Percentiles rank a stretch among this genome's conserved stretches.
Evolutionary conservation across 2,888 invertebrate genomes (phyloP).

Genomic region (Brachycybe producta): DNA sequence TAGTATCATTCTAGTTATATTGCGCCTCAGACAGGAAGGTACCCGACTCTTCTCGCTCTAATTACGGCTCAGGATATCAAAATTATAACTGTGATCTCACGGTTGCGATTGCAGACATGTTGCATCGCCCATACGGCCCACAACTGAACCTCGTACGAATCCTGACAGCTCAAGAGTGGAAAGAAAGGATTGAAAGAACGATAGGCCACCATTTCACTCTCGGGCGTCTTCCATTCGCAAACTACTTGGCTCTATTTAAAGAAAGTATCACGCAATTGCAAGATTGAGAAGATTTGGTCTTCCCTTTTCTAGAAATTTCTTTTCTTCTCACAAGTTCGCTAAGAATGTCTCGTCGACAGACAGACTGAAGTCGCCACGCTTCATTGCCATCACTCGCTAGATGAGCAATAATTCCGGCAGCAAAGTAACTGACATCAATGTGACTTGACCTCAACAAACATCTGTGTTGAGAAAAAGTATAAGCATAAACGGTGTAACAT

Average conservation of each 20-base stretch:
- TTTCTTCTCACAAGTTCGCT: constrained; percentile 38
- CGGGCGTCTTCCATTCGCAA: constrained; percentile 49
- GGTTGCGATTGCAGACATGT: constrained; percentile 60
- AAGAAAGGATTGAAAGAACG: constrained; percentile 59
- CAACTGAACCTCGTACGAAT: constrained; percentile 51
- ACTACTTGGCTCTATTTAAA: constrained; percentile 41
- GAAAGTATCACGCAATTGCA: constrained; percentile 5
- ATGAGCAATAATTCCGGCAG: constrained; percentile 58
- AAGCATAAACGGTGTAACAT: not conserved
- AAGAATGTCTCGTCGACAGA: constrained; percentile 35
- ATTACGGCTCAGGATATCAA: not conserved
- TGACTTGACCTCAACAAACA: constrained; percentile 45
- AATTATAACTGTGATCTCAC: constrained; percentile 34
- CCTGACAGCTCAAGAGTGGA: constrained; percentile 45
- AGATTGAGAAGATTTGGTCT: constrained; percentile 18
- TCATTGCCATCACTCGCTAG: constrained; percentile 46
- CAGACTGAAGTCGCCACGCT: constrained; percentile 38
- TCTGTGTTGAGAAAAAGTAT: constrained; percentile 24
- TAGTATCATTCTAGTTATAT: not conserved
- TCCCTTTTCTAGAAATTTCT: not conserved
- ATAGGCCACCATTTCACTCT: constrained; percentile 61
- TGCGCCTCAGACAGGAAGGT: not conserved
- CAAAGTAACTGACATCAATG: constrained; percentile 57
- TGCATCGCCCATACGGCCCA: constrained; percentile 70
- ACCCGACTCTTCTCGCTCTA: not conserved